Base-by-base conservation (phyloP, 2,113 vertebrate genomes). In the Oreochromis tanganicae region DNA sequence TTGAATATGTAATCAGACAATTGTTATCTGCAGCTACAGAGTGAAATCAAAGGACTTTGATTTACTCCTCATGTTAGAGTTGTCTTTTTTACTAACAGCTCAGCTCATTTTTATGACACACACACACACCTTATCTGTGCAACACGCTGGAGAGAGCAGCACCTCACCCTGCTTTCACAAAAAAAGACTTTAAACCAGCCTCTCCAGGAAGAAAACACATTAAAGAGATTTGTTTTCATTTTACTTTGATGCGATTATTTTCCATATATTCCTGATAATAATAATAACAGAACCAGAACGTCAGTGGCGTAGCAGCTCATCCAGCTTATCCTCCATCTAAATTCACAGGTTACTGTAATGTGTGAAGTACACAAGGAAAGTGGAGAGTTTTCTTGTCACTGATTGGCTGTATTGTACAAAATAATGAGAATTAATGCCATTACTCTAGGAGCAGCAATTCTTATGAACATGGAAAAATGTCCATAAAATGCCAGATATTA, bases 401-500 rank as follows among this genome's bases (percentile, higher is more conserved):
- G 38, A 5, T 73, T 27, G 66, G 21, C 8, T 73, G n/a, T 10
- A 46, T 27, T 46, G 38, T 27, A 73, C 5, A 73, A 73, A 17
- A 16, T 27, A 73, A 73, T 4, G 13, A 46, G 8, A 73, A 27
- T 27, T 46, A 46, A 73, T 27, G 24, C 16, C 2, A 19, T 10
- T 36, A 17, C 2, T 61, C 8, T 16, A 4, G 0, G 4, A 24
- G 66, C 12, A 1, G n/a, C n/a, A 0, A 16, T 9, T 68, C 63
- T 41, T 68, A 4, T 41, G 36, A 71, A 43, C 3, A 1, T 43
- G 7, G n/a, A 43, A 71, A 43, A 43, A 43, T 16, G 38, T 24
- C 12, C 66, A 43, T 43, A 11, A 46, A 73, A 73, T 73, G 13
- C 1, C 0, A 0, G 41, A 27, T 27, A 43, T 46, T 16, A 46